Base-by-base conservation (phyloP, 2,797 vertebrate species). In the Psittacula derbiana region DNA sequence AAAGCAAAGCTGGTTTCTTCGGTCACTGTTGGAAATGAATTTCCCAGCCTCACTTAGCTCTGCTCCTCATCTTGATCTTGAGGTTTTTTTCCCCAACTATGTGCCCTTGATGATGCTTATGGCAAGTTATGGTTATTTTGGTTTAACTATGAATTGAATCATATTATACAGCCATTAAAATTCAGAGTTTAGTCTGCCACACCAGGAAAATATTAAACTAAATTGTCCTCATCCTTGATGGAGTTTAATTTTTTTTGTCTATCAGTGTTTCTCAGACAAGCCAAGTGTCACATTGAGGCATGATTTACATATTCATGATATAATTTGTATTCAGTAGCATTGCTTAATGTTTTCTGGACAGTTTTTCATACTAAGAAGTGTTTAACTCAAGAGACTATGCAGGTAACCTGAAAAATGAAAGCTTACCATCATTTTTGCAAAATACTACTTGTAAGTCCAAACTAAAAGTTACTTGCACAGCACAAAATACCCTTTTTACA, bases 261-360 rank as follows among this genome's bases (percentile, higher is more conserved):
- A 67, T 94, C 90, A 76, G 66, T 67, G 70, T 49, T 94, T 78
- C 55, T 78, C 94, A 95, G 90, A 47, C 78, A 57, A 93, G 73
- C 55, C 90, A 90, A 90, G 64, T 82, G 95, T 95, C 94, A 96
- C 93, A 88, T 5, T 92, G 90, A 94, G 78, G 74, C 76, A 46
- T 24, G 40, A 52, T 87, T 86, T 95, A 67, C 76, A 92, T 95
- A 79, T 93, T 88, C 74, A 85, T 93, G 66, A 73, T 30, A 86
- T 31, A 0, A 70, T 96, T 86, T 82, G 44, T 41, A 88, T 90
- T 90, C 94, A 81, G 46, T 69, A 80, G 62, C 66, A 14, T 86
- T 86, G 30, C 66, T 84, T 53, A 75, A 70, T 75, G 21, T 66
- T 95, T 97, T 88, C 49, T 90, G 80, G 93, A 44, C 58, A 80